Evolutionary conservation across 2,888 invertebrate species (phyloP), one percentile per base, ranked within the genome.

Genomic region (Helleia helle): DNA sequence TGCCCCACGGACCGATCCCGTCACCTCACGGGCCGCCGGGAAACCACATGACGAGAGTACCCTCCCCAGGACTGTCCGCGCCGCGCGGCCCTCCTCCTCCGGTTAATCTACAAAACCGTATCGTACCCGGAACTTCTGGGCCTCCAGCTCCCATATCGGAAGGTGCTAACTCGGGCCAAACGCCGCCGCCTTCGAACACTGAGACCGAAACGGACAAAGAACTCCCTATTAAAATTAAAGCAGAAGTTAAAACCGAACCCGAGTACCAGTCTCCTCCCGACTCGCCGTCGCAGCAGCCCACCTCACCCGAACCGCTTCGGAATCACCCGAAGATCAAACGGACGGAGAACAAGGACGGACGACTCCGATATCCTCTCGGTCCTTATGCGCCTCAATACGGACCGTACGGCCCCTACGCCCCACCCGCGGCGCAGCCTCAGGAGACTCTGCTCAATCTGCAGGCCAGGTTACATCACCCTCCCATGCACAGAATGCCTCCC

Each of bases 371-470:
- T 50, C 85, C 85, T 22, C 68, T 81, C 2, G 85, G 85, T 0
- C 85, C 85, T 0, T 86, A 86, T 59, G 85, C 85, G 34, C 85
- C 85, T 1, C 80, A 79, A 46, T 84, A 79, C 52, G 76, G 71
- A 0, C 73, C 80, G 1, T 81, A 81, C 58, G 75, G 77, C 0
- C 84, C 83, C 0, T 83, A 81, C 58, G 81, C 79, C 30, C 80
- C 79, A 36, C 51, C 47, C 31, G 48, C 44, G 38, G 46, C 47
- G 3, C 50, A 45, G 36, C 41, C 51, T 13, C 48, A 42, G 7
- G 46, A 45, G 5, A 38, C 43, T 4, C 41, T 47, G 29, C 41
- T 46, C 9, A 47, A 42, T 26, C 41, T 50, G 5, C 56, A 50
- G 36, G 38, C 53, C 36, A 46, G 54, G 9, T 41, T 52, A 42